Evolutionary conservation across 2,888 invertebrate genomes (phyloP).

Genomic region (Drosophila formosana): DNA sequence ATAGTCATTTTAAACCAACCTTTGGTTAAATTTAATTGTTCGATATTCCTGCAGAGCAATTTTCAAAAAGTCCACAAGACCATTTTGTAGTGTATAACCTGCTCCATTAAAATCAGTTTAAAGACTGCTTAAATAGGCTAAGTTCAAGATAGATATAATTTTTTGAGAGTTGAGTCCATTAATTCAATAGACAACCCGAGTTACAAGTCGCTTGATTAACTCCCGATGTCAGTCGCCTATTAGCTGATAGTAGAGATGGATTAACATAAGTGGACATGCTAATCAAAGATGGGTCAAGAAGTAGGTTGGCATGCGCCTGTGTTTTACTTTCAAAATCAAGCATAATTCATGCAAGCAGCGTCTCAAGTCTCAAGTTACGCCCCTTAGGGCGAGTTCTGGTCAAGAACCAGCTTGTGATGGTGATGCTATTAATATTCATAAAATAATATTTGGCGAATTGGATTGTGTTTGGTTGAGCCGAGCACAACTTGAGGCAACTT

Average conservation of each 20-base stretch:
- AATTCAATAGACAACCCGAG: background rate
- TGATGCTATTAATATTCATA: constrained; percentile 61
- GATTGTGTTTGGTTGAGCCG: constrained; percentile 35
- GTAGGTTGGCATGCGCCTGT: constrained; percentile 16
- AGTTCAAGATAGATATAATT: background rate
- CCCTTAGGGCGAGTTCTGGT: constrained; percentile 30
- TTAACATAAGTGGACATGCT: constrained; percentile 31
- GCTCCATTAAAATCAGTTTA: background rate
- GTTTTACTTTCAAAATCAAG: constrained; percentile 38
- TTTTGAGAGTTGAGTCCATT: background rate
- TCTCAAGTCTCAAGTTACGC: constrained; percentile 4
- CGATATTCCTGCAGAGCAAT: no score
- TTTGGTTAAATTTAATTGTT: no score
- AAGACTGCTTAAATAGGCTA: background rate
- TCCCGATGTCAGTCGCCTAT: background rate
- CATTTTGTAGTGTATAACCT: no score
- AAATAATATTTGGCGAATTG: constrained; percentile 36
- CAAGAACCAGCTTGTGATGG: constrained; percentile 9
- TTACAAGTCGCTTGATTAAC: background rate
- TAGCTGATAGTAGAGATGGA: constrained; percentile 3
- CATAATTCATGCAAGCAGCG: constrained; percentile 24
- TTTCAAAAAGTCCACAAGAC: no score
- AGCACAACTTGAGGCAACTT: constrained; percentile 46
- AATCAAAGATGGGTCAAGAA: constrained; percentile 22
- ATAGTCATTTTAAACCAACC: no score